Evolutionary conservation across 1,140 invertebrate species (phyloP).

Genomic region (Tetramorium parvispinum): DNA sequence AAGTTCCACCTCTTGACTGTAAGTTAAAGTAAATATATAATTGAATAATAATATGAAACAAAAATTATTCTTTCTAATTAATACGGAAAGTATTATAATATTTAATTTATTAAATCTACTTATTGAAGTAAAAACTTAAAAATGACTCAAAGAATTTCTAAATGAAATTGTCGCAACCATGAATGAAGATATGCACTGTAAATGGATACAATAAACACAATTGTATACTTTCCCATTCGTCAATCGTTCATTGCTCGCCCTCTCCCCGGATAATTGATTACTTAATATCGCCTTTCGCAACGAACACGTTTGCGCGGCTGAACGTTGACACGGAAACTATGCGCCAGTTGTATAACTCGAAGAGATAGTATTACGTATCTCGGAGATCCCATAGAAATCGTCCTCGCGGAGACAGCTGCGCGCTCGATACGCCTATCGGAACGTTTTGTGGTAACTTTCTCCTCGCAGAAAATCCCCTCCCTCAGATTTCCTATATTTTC

Average conservation of each 20-base stretch:
- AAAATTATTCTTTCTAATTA: neutral
- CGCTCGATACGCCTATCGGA: conserved; percentile 53
- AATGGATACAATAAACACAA: conserved; percentile 14
- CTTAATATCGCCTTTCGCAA: conserved; percentile 70
- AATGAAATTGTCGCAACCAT: neutral
- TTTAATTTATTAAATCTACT: neutral
- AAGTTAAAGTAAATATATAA: too few species aligned
- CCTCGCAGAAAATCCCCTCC: neutral
- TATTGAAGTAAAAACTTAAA: neutral
- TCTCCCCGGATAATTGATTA: conserved; percentile 63
- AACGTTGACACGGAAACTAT: conserved; percentile 67
- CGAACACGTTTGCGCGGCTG: conserved; percentile 21
- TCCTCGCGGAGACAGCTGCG: conserved; percentile 63
- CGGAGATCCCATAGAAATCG: conserved; percentile 63
- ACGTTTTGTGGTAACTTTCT: conserved; percentile 55
- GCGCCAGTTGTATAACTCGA: conserved; percentile 50
- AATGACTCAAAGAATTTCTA: neutral
- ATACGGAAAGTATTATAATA: neutral
- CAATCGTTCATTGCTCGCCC: neutral
- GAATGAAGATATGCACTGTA: neutral
- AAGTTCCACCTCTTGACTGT: too few species aligned
- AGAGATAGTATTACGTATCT: conserved; percentile 68
- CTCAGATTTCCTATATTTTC: conserved; percentile 46
- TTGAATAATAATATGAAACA: neutral
- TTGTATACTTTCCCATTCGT: conserved; percentile 24